A percentile compares a stretch with the other conserved stretches of the same genome.
These are phyloP conservation scores for Amphiduros pacificus DNA, from an alignment of 2,888 invertebrate genomes.

Conservation along the genomic window DNA sequence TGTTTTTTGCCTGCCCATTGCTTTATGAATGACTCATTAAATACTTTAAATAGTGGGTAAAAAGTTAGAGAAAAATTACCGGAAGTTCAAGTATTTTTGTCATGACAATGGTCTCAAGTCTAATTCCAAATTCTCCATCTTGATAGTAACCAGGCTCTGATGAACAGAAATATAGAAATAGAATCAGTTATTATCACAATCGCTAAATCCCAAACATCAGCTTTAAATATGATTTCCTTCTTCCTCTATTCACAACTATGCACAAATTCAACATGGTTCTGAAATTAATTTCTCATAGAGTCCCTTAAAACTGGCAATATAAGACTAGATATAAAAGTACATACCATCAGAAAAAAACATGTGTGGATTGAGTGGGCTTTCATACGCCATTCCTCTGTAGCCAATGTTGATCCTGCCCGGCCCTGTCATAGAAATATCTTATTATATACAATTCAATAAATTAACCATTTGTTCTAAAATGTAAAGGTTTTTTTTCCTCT, in stretches of 20 bases:
- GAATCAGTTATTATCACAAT: not conserved
- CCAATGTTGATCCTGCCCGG: conserved; percentile 48
- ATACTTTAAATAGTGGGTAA: not conserved
- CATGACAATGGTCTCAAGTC: conserved; percentile 72
- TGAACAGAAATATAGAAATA: not conserved
- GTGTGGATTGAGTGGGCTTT: conserved; percentile 39
- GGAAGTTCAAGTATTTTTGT: conserved; percentile 39
- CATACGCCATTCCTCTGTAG: conserved; percentile 33
- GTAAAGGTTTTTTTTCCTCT: too few species aligned
- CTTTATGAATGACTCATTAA: not conserved
- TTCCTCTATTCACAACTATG: too few species aligned
- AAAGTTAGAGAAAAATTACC: conserved; percentile 32
- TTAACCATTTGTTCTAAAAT: too few species aligned
- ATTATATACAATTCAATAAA: too few species aligned
- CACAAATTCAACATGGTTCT: too few species aligned
- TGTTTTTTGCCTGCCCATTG: not conserved
- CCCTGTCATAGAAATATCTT: conserved; percentile 36
- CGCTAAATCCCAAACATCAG: not conserved
- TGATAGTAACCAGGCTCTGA: conserved; percentile 84
- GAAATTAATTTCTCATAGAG: too few species aligned
- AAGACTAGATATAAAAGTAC: too few species aligned
- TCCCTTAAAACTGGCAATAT: too few species aligned
- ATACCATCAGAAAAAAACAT: conserved; percentile 51
- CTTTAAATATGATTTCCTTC: too few species aligned
- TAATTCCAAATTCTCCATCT: conserved; percentile 82